phyloP scores from a whole-genome alignment of 2,888 invertebrate genomes.

The Leptinotarsa rubiginosa region DNA sequence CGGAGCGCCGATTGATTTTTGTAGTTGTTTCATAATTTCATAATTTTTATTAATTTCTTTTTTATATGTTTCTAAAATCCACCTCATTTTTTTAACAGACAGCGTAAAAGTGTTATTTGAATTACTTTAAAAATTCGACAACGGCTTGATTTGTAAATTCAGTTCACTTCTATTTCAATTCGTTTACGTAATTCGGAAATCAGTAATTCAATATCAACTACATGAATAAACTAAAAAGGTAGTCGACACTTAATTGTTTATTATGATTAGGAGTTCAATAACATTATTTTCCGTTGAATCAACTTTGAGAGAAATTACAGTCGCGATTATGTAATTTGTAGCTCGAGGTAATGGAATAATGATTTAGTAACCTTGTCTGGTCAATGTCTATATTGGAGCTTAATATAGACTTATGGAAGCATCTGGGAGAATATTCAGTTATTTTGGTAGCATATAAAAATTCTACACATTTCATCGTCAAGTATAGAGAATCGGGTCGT shows the following conservation, averaged over 20 bases:
- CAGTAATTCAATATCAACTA: neutral
- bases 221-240: neutral
- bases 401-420: slow-evolving; percentile 26
- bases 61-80: too few relatives aligned
- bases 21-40: too few relatives aligned
- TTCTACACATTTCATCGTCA: too few relatives aligned
- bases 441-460: neutral
- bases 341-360: slow-evolving; percentile 31
- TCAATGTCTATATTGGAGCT: slow-evolving; percentile 28
- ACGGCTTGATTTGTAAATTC: too few relatives aligned
- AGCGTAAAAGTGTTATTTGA: too few relatives aligned
- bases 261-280: slow-evolving; percentile 20
- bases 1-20: too few relatives aligned
- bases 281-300: slow-evolving; percentile 27
- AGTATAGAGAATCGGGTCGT: too few relatives aligned
- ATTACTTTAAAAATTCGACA: too few relatives aligned
- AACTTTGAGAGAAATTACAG: slow-evolving; percentile 22
- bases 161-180: neutral
- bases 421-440: neutral
- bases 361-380: slow-evolving; percentile 35
- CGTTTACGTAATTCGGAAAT: neutral
- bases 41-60: too few relatives aligned
- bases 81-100: too few relatives aligned
- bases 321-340: slow-evolving; percentile 31
- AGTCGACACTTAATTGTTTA: slow-evolving; percentile 3